These are phyloP conservation scores for Indri indri DNA, from an alignment of 2,113 vertebrate genomes.

Conservation along the genomic window DNA sequence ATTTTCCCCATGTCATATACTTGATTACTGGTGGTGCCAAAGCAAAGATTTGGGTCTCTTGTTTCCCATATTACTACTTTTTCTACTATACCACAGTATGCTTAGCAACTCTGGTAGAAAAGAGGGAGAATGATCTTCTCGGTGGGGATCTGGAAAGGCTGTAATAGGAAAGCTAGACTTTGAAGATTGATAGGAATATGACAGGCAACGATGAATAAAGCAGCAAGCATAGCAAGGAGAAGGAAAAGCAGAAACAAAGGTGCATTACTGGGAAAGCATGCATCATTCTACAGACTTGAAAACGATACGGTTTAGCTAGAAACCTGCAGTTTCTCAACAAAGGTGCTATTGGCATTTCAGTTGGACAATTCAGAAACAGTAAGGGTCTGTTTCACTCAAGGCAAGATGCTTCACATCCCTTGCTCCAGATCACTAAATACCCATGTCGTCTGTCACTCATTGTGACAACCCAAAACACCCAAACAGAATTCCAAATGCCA, in stretches of 20 bases:
- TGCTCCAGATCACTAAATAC: background rate
- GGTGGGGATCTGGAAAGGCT: background rate
- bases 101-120: background rate
- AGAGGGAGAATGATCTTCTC: background rate
- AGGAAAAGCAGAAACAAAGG: background rate
- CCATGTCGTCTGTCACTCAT: background rate
- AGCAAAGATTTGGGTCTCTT: background rate
- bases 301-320: background rate
- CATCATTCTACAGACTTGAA: background rate
- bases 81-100: background rate
- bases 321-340: background rate
- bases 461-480: background rate
- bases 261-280: background rate
- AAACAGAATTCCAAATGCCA: background rate
- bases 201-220: background rate
- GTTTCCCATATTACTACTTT: background rate
- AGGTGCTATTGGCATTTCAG: background rate
- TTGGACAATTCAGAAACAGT: background rate
- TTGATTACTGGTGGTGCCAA: background rate
- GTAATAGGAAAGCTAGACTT: background rate
- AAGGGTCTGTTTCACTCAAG: background rate
- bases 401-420: background rate
- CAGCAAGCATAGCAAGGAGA: background rate
- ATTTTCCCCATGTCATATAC: background rate
- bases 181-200: background rate